phyloP scores from a whole-genome alignment of 2,888 invertebrate species.

The Folsomia candida region DNA sequence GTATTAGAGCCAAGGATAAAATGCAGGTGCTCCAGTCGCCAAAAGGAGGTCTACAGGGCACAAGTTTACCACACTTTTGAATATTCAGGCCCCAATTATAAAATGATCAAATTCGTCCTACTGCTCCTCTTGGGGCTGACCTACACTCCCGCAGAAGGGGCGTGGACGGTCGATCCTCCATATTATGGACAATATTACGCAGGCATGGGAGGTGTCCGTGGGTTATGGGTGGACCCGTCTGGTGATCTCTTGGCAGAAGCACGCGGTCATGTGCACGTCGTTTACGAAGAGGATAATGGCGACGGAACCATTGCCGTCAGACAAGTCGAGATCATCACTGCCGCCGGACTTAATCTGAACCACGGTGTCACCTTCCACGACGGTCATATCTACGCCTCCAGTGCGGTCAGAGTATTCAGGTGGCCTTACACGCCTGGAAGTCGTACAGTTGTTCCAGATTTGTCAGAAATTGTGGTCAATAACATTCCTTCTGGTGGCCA shows the following conservation, averaged over 20 bases:
- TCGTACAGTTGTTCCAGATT: slow-evolving; percentile 11
- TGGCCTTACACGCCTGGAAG: slow-evolving; percentile 45
- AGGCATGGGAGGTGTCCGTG: slow-evolving; percentile 17
- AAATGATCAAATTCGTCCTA: no score
- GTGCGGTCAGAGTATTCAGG: slow-evolving; percentile 28
- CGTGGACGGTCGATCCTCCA: slow-evolving; percentile 14
- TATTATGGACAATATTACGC: slow-evolving; percentile 25
- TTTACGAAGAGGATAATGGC: slow-evolving; percentile 15
- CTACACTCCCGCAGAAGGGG: no score
- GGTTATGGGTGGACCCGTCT: slow-evolving; percentile 26
- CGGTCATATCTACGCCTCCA: slow-evolving; percentile 42
- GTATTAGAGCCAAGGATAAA: no score
- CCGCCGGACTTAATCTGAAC: slow-evolving; percentile 12
- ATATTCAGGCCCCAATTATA: no score
- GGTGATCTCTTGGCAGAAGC: slow-evolving; percentile 39
- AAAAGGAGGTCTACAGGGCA: no score
- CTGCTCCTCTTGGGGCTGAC: no score
- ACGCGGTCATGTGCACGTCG: background rate
- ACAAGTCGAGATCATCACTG: slow-evolving; percentile 18
- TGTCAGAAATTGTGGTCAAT: slow-evolving; percentile 27
- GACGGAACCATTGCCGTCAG: slow-evolving; percentile 10
- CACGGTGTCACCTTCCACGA: slow-evolving; percentile 35
- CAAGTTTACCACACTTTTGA: no score
- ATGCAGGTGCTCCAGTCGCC: no score
- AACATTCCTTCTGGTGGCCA: slow-evolving; percentile 24